phyloP scores from a whole-genome alignment of 2,888 invertebrate genomes.

The Drosophila picticornis region DNA sequence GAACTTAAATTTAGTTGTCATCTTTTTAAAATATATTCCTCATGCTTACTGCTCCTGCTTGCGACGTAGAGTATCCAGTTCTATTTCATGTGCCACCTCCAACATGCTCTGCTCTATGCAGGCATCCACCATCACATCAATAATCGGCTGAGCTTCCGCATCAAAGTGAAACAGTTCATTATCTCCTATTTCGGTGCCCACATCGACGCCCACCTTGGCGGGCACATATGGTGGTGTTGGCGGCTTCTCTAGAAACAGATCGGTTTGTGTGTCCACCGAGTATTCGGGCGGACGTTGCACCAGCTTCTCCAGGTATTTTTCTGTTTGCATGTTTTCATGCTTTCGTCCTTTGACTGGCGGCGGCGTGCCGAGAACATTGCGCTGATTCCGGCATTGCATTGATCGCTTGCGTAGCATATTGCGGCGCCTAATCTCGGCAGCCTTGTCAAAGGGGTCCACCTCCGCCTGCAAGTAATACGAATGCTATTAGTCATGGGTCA shows the following conservation, averaged over 20 bases:
- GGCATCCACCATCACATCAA: constrained; percentile 95
- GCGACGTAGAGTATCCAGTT: constrained; percentile 91
- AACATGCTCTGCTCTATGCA: constrained; percentile 95
- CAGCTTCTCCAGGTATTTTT: constrained; percentile 94
- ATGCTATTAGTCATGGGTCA: constrained; percentile 54
- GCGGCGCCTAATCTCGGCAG: constrained; percentile 87
- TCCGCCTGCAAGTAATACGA: constrained; percentile 83
- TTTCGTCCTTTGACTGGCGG: constrained; percentile 90
- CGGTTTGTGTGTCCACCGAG: constrained; percentile 94
- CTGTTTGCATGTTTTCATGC: constrained; percentile 96
- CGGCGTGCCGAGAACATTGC: constrained; percentile 85
- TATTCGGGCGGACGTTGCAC: constrained; percentile 91
- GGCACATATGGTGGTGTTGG: constrained; percentile 92
- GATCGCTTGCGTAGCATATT: constrained; percentile 90
- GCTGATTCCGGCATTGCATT: constrained; percentile 86
- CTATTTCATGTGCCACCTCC: constrained; percentile 97
- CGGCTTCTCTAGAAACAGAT: constrained; percentile 93
- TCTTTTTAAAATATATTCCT: constrained; percentile 75
- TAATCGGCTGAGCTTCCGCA: constrained; percentile 94
- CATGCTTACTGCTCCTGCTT: constrained; percentile 86
- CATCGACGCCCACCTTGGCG: constrained; percentile 92
- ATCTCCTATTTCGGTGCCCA: constrained; percentile 93
- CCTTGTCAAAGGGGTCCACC: constrained; percentile 84
- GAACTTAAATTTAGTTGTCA: background rate
- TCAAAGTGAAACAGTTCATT: constrained; percentile 98